Evolutionary conservation across 37 sponge, comb jelly and placozoan species (phyloP), one percentile per base, ranked within the genome.

Genomic region (Halichondria panicea): DNA sequence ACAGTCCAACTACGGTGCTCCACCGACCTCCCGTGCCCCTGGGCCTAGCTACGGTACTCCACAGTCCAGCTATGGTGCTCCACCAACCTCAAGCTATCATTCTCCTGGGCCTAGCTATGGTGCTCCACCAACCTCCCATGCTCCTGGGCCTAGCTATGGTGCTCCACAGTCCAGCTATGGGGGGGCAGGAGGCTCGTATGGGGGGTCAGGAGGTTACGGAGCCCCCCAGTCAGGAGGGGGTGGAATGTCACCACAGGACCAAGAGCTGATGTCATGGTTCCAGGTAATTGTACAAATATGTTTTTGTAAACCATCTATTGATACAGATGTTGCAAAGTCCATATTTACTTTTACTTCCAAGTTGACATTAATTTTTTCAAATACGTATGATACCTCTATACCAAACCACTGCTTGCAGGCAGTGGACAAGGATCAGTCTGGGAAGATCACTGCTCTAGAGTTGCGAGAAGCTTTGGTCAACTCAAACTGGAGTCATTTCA

Each of bases 401-500:
- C n/a, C 19, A 52, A 21, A 19, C 8, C 9, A 74, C 30, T 71
- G 33, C 41, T 24, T 69, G 32, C 56, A 93, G 94, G 34, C 91
- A 1, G 96, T 95, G n/a, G 96, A 95, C 53, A 48, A 55, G 0
- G 87, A 92, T 44, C 68, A 53, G 22, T 86, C 90, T 19, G 93
- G 93, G 22, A 65, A 55, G 44, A 95, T 95, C 68, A 72, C 89
- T 46, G 92, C 88, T 1, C 30, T 33, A 0, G 96, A 95, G 77
- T 68, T 95, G 48, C 73, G 81, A 43, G 81, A 89, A 74, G 96
- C 96, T 30, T 82, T 95, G 1, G 72, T 89, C 62, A 95, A 95
- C 57, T 76, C 65, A 62, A 95, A 95, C 76, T 95, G 96, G 96
- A 76, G 62, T 42, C 92, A 92, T 50, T 95, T 95, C 70, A 95